phyloP scores from a whole-genome alignment of 2,888 invertebrate species.

The Lasioglossum leucozonium region DNA sequence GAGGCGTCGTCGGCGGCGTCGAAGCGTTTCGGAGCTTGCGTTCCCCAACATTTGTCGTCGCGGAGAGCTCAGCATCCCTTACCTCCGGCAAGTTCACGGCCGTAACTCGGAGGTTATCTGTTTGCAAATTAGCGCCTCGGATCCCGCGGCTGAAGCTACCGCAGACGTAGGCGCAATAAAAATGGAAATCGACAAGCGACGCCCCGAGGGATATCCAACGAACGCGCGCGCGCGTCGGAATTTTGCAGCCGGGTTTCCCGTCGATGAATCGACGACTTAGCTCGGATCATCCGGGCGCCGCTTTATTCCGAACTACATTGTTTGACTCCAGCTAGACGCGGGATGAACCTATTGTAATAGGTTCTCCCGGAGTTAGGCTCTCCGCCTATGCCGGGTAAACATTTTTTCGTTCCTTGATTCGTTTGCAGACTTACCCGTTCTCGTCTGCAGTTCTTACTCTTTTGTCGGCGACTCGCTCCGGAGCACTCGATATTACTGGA shows the following conservation, averaged over 20 bases:
- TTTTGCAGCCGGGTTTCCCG: slow-evolving; percentile 45
- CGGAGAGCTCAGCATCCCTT: neutral
- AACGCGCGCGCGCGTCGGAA: slow-evolving; percentile 25
- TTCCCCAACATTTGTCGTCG: neutral
- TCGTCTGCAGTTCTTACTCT: slow-evolving; percentile 8
- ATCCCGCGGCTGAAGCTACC: slow-evolving; percentile 44
- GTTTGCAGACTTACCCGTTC: slow-evolving; percentile 16
- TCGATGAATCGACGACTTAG: slow-evolving; percentile 67
- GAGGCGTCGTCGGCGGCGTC: neutral
- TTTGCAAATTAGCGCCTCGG: slow-evolving; percentile 63
- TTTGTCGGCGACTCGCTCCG: slow-evolving; percentile 8
- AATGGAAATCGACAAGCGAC: slow-evolving; percentile 66
- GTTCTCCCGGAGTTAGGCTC: slow-evolving; percentile 8
- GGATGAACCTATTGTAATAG: slow-evolving; percentile 19
- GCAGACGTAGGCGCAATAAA: slow-evolving; percentile 62
- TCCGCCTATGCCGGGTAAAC: slow-evolving; percentile 4
- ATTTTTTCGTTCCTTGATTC: slow-evolving; percentile 15
- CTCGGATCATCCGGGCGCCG: slow-evolving; percentile 60
- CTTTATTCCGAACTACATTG: slow-evolving; percentile 60
- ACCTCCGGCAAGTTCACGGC: slow-evolving; percentile 35
- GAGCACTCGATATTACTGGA: neutral
- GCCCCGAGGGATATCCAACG: slow-evolving; percentile 33
- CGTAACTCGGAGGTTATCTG: slow-evolving; percentile 56
- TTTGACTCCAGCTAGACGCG: slow-evolving; percentile 29
- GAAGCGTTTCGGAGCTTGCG: neutral